Conservation (phyloP, 2,888 invertebrate genomes). For the Ceraclea dissimilis region DNA sequence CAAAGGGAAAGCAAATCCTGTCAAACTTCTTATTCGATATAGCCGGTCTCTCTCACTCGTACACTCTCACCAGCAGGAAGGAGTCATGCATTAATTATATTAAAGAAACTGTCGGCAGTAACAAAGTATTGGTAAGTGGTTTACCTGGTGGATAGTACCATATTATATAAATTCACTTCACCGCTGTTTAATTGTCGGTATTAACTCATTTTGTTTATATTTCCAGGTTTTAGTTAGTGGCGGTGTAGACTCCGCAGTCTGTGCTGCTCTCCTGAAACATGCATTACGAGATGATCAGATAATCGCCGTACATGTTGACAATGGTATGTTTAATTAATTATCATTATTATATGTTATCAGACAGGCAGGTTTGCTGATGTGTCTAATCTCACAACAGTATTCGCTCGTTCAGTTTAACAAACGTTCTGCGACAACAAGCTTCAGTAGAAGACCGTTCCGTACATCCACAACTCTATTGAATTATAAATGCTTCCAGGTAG, state of each 20-base stretch:
- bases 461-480: too few relatives aligned
- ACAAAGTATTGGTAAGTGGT: slow-evolving; percentile 80
- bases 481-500: too few relatives aligned
- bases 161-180: slow-evolving; percentile 6
- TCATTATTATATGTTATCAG: neutral
- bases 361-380: too few relatives aligned
- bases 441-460: too few relatives aligned
- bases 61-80: slow-evolving; percentile 82
- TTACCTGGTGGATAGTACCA: too few relatives aligned
- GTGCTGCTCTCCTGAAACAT: slow-evolving; percentile 88
- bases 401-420: too few relatives aligned
- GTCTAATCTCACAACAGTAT: too few relatives aligned
- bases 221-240: slow-evolving; percentile 85
- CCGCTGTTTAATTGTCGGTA: too few relatives aligned
- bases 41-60: slow-evolving; percentile 77
- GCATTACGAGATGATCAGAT: slow-evolving; percentile 86
- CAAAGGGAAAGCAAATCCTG: slow-evolving; percentile 84
- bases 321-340: slow-evolving; percentile 55
- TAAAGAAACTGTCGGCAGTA: slow-evolving; percentile 77
- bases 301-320: slow-evolving; percentile 95
- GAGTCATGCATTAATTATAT: slow-evolving; percentile 89
- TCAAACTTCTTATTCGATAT: slow-evolving; percentile 92
- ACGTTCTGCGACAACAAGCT: too few relatives aligned
- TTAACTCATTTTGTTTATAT: too few relatives aligned
- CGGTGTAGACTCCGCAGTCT: slow-evolving; percentile 99